These are phyloP conservation scores for Marmota monax DNA, from an alignment of 2,113 vertebrate species.

Conservation along the genomic window DNA sequence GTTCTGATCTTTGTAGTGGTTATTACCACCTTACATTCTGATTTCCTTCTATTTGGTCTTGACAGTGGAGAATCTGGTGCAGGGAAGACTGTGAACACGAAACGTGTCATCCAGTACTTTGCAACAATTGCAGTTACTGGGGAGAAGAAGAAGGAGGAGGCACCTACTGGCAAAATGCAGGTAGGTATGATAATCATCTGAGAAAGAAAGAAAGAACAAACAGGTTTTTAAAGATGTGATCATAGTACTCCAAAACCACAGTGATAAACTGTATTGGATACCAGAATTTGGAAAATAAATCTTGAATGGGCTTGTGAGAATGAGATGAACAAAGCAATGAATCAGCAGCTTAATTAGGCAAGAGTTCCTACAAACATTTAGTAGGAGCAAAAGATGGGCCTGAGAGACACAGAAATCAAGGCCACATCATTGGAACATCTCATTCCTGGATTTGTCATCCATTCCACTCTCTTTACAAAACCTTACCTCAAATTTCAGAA, in stretches of 20 bases:
- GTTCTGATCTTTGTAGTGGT: not conserved
- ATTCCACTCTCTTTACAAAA: not conserved
- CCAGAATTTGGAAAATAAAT: not conserved
- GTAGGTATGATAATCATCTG: conserved; percentile 29
- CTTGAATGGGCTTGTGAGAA: not conserved
- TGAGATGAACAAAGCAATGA: not conserved
- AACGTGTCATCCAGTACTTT: conserved; percentile 91
- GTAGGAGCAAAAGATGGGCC: not conserved
- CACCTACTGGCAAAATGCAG: conserved; percentile 81
- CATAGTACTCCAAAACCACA: not conserved
- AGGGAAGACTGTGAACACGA: conserved; percentile 91
- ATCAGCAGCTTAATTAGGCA: not conserved
- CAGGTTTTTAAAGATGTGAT: not conserved
- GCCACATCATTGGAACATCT: not conserved
- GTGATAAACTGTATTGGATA: not conserved
- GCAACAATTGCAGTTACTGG: conserved; percentile 88
- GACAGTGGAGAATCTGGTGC: conserved; percentile 89
- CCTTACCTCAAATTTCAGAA: not conserved
- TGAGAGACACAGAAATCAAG: not conserved
- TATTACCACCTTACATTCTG: not conserved
- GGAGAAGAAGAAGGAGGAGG: conserved; percentile 85
- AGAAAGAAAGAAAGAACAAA: not conserved
- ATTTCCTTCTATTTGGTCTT: conserved; percentile 45
- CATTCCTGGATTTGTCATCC: not conserved
- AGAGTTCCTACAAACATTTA: not conserved